A percentile compares a stretch with the other conserved stretches of the same genome.
These are phyloP conservation scores for Daktulosphaira vitifoliae DNA, from an alignment of 1,140 invertebrate genomes.

Conservation along the genomic window DNA sequence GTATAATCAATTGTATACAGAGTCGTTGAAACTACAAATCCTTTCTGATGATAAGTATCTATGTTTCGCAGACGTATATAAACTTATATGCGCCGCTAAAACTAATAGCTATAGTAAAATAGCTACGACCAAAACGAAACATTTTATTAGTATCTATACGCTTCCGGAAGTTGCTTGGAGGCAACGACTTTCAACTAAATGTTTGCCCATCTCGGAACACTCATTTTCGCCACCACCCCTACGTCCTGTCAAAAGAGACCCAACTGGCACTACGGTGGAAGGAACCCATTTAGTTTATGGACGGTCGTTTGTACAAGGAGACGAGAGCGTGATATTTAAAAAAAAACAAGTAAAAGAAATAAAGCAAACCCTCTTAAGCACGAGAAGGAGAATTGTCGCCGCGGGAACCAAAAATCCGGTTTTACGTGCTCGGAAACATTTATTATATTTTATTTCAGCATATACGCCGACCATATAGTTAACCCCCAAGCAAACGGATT, in stretches of 20 bases:
- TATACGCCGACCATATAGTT: no score
- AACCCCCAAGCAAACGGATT: constrained; percentile 9
- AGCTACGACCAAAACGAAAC: constrained; percentile 7
- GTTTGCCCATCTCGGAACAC: constrained; percentile 6
- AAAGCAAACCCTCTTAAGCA: no score
- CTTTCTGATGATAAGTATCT: no score
- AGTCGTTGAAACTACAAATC: no score
- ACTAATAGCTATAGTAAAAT: constrained; percentile 24
- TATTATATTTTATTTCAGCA: constrained; percentile 23
- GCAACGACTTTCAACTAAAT: neutral
- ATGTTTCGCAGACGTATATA: no score
- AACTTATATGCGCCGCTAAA: neutral
- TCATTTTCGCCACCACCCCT: neutral
- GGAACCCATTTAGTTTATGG: constrained; percentile 9
- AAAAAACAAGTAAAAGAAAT: constrained; percentile 9
- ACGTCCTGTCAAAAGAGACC: neutral
- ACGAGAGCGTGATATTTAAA: constrained; percentile 25
- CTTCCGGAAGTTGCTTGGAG: neutral
- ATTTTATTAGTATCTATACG: constrained; percentile 19
- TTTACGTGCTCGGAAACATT: constrained; percentile 32
- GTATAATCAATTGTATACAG: no score
- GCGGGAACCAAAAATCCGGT: constrained; percentile 31
- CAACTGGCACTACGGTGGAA: neutral
- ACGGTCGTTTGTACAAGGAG: constrained; percentile 19
- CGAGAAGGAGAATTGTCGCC: neutral